Evolutionary conservation across 2,888 invertebrate genomes (phyloP), one percentile per base, ranked within the genome.

Genomic region (Sisyra nigra): DNA sequence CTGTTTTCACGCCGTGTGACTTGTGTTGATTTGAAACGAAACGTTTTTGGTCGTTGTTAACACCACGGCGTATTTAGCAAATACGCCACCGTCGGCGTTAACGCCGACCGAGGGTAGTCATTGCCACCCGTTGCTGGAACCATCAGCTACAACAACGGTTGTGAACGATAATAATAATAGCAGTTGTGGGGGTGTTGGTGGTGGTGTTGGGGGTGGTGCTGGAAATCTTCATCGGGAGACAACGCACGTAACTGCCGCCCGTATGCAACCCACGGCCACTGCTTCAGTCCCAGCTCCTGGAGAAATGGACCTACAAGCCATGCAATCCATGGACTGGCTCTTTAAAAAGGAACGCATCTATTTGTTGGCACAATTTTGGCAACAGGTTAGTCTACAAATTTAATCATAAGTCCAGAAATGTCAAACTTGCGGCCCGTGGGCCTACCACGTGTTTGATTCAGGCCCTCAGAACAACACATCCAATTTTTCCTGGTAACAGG

Each of bases 241-340:
- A 24, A 13, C 18, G 18, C 24, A 24, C 24, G 24, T 24, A 24
- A 54, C 52, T 53, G 42, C 48, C 48, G 54, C 57, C 54, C 78
- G 76, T 71, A 80, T 80, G 80, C 80, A 80, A 78, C 79, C 80
- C 62, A 77, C 80, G 68, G 71, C 67, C 63, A 71, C 76, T 61
- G 69, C 75, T 66, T 71, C 68, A 64, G 74, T 80, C 73, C 76
- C 81, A 73, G 59, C 68, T 75, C 76, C 79, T 69, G 76, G 74
- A 60, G 81, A 83, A 73, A 84, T 86, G 78, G 87, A 88, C 76
- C 79, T 86, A 71, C 85, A 85, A 76, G 80, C 86, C 69, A 85
- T 87, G 80, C 87, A 87, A 76, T 86, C 87, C 64, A 87, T 89
- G 88, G 88, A 89, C 76, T 89, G 89, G 88, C 79, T 89, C 66